These are phyloP conservation scores for Cabera pusaria DNA, from an alignment of 2,888 invertebrate genomes.

Conservation along the genomic window DNA sequence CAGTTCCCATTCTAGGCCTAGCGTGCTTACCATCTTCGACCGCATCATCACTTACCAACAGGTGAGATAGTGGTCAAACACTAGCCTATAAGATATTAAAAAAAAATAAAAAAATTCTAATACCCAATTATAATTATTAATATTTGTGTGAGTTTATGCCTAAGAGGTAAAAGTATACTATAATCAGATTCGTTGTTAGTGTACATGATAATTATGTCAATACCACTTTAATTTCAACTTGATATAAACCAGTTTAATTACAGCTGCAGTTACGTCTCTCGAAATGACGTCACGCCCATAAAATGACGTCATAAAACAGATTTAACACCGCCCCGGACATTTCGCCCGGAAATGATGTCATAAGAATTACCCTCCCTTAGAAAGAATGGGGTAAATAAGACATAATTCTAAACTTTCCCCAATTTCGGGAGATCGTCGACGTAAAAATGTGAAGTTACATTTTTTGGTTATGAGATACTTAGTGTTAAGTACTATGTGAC, in stretches of 20 bases:
- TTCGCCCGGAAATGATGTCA: constrained; percentile 16
- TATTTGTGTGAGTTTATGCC: no score
- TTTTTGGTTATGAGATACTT: neutral
- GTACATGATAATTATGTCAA: no score
- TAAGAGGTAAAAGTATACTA: no score
- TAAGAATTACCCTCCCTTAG: constrained; percentile 14
- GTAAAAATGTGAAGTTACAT: constrained; percentile 3
- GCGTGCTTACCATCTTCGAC: no score
- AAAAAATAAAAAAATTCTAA: no score
- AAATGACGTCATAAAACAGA: constrained; percentile 27
- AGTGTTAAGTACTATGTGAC: no score
- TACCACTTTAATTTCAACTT: neutral
- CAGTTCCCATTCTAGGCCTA: no score
- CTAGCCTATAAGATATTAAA: no score
- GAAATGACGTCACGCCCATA: constrained; percentile 20
- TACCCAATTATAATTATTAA: no score
- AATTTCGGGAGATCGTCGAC: constrained; percentile 7
- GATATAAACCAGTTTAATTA: constrained; percentile 5
- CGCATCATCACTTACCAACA: no score
- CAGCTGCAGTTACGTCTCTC: constrained; percentile 11
- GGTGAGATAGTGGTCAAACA: no score
- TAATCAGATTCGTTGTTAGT: no score
- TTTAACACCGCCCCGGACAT: constrained; percentile 20
- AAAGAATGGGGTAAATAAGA: constrained; percentile 23
- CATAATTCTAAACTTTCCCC: constrained; percentile 22